phyloP scores from a whole-genome alignment of 2,113 vertebrate genomes.

The Neotoma lepida region DNA sequence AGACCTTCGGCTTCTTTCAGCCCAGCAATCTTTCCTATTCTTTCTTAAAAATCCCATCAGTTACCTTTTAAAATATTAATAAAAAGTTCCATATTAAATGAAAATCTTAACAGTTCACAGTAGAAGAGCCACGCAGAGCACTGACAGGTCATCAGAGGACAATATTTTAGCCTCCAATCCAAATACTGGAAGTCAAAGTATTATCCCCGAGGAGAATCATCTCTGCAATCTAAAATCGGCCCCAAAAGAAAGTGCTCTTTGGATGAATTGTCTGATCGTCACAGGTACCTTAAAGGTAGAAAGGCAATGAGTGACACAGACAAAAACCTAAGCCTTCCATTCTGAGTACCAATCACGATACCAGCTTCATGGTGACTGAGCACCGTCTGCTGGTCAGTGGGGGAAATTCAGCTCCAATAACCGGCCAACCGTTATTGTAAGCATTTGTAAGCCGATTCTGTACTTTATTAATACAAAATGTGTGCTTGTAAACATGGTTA shows the following conservation, averaged over 20 bases:
- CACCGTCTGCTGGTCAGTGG: constrained; percentile 80
- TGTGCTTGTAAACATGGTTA: not conserved
- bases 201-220: not conserved
- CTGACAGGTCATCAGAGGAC: not conserved
- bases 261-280: not conserved
- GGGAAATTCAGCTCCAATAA: constrained; percentile 11
- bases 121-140: not conserved
- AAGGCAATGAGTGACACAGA: not conserved
- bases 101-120: constrained; percentile 9
- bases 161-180: not conserved
- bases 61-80: not conserved
- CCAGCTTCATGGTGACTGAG: constrained; percentile 46
- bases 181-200: not conserved
- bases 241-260: not conserved
- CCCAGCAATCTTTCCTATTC: not conserved
- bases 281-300: not conserved
- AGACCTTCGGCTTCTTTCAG: not conserved
- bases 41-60: not conserved
- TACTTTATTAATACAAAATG: not conserved
- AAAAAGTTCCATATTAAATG: not conserved
- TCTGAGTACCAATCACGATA: not conserved
- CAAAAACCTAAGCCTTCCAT: not conserved
- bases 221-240: not conserved
- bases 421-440: fast-evolving
- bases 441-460: not conserved